Evolutionary conservation across 2,797 vertebrate species (phyloP), one percentile per base, ranked within the genome.

Genomic region (Artibeus lituratus): DNA sequence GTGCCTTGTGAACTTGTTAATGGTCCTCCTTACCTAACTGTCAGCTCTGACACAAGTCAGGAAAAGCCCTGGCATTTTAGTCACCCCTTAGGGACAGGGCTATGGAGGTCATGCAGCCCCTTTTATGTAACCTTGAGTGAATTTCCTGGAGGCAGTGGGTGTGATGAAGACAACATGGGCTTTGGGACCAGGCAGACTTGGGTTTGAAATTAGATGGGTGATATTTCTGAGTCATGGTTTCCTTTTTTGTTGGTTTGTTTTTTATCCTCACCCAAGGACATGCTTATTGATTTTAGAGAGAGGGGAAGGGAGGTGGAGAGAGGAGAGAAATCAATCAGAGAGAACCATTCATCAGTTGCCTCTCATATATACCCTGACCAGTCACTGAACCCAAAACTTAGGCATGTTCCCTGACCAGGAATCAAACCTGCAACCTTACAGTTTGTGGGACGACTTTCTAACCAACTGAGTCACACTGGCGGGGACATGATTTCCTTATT

Each of bases 31-130:
- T 88, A 80, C 88, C 65, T 53, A 39, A n/a, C 57, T 55, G 47
- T 59, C 85, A 97, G 55, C 94, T 89, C 82, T 92, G 95, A 94
- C 29, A 69, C 51, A 78, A 95, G 53, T 94, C 95, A 95, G 95
- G 81, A 95, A 96, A 94, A 90, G 47, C 70, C 87, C 96, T 88
- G 7, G n/a, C 29, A 82, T 53, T 47, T 92, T 26, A 81, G 95
- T 97, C 96, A 57, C 22, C 81, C 94, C 91, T 67, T 55, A 82
- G 39, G 69, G 94, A 97, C 53, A 93, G 9, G 10, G 65, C 18
- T 81, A 47, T 74, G 18, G 49, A 35, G 59, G 24, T 89, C 92
- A 87, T 11, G 0, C 0, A 0, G 76, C 76, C 78, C 77, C 78
- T 94, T 47, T 74, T 53, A 81, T 51, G 72, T 87, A 77, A 89